Base-by-base conservation (phyloP, 2,888 invertebrate genomes). In the Ochropacha duplaris region DNA sequence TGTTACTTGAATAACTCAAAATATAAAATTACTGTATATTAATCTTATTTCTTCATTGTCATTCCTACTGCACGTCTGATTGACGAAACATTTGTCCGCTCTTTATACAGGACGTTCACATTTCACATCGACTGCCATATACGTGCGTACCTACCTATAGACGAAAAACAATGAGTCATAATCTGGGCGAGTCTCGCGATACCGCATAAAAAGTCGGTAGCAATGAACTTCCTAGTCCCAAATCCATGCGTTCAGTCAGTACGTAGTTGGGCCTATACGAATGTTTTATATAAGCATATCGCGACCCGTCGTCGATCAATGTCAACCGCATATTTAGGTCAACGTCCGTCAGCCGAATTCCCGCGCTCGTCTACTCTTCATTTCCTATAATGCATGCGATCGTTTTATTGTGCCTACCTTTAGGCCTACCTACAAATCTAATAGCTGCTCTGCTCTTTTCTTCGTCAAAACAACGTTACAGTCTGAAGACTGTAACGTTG, bases 281-380 rank as follows among this genome's bases (percentile, higher is more conserved):
- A 83, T 86, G 85, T 83, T 85, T 83, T 84, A 83, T 87, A 82
- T 77, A 79, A 79, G 82, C 84, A 85, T 86, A 87, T 86, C 81
- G 85, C 82, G 86, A 79, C 78, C 83, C 83, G 82, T 88, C 90
- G 87, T 90, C 90, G 91, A 92, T 92, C 91, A 92, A 91, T 92
- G 91, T 92, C 91, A 91, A 85, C 88, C 87, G 86, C 88, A 90
- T 90, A 92, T 91, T 88, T 92, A 78, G 91, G 91, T 92, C 90
- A 90, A 87, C 90, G 90, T 81, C 90, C 88, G 87, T 81, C 84
- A 81, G 75, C 82, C 86, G 84, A 87, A 90, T 88, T 89, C 88
- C 88, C 84, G 81, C 86, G 79, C 81, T 80, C 78, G 74, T 71
- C 77, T 79, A 82, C 84, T 84, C 83, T 82, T 86, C 83, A 84